phyloP scores from a whole-genome alignment of 2,797 vertebrate genomes.

The Manis pentadactyla region DNA sequence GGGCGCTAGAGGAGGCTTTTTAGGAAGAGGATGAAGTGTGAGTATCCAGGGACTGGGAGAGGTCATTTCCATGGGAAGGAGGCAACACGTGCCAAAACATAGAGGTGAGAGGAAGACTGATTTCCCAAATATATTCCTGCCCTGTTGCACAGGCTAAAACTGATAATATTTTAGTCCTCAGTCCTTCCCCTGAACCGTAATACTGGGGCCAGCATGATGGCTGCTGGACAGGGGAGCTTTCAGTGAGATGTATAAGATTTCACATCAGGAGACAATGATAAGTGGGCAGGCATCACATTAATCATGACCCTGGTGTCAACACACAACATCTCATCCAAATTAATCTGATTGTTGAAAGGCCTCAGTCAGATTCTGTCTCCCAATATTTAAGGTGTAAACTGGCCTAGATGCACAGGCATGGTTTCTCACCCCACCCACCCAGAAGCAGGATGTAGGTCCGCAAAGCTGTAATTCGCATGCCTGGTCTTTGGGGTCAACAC shows the following conservation, averaged over 20 bases:
- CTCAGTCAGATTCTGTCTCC: neutral
- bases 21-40: neutral
- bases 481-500: neutral
- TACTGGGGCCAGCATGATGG: neutral
- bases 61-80: neutral
- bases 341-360: neutral
- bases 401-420: neutral
- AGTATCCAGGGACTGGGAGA: neutral
- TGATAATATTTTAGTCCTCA: neutral
- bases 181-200: neutral
- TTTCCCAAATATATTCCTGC: neutral
- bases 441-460: neutral
- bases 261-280: neutral
- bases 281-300: neutral
- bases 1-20: neutral
- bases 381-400: neutral
- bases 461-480: neutral
- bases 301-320: neutral
- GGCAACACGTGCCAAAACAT: neutral
- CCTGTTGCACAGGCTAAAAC: neutral
- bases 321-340: neutral
- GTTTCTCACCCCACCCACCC: neutral
- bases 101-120: neutral
- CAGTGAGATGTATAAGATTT: neutral
- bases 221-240: neutral